phyloP scores from a whole-genome alignment of 2,113 vertebrate genomes.

The Nipponia nippon region DNA sequence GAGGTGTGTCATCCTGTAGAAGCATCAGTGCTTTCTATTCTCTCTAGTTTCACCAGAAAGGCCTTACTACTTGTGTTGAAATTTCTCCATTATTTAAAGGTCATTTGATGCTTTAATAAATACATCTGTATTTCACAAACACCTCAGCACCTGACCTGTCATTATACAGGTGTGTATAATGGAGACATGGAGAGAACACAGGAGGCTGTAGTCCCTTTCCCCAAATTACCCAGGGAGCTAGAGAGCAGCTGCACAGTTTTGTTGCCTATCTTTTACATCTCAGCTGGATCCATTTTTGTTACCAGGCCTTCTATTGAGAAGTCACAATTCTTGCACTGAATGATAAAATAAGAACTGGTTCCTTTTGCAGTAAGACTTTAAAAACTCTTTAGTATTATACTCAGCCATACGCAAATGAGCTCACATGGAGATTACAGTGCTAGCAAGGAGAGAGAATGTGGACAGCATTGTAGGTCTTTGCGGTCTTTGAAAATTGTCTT shows the following conservation, averaged over 20 bases:
- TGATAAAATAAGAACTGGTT: not conserved
- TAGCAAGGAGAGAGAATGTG: not conserved
- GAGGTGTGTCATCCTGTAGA: not conserved
- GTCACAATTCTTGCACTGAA: not conserved
- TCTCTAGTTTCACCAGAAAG: not conserved
- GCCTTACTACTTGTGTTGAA: not conserved
- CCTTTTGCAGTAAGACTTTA: not conserved
- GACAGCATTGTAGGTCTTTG: not conserved
- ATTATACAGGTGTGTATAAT: not conserved
- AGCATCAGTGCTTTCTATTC: not conserved
- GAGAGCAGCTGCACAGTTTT: not conserved
- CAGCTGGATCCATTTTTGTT: not conserved
- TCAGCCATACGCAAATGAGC: not conserved
- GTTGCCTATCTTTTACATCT: not conserved
- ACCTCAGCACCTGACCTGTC: not conserved
- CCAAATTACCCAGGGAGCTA: not conserved
- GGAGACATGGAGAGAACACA: not conserved
- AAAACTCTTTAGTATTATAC: not conserved
- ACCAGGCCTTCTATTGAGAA: not conserved
- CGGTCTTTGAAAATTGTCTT: conserved; percentile 34
- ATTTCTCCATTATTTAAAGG: not conserved
- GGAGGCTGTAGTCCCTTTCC: not conserved
- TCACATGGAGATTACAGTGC: not conserved
- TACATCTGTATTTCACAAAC: not conserved
- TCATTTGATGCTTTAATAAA: not conserved